phyloP scores from a whole-genome alignment of 2,888 invertebrate species.

The Luperina nickerlii region DNA sequence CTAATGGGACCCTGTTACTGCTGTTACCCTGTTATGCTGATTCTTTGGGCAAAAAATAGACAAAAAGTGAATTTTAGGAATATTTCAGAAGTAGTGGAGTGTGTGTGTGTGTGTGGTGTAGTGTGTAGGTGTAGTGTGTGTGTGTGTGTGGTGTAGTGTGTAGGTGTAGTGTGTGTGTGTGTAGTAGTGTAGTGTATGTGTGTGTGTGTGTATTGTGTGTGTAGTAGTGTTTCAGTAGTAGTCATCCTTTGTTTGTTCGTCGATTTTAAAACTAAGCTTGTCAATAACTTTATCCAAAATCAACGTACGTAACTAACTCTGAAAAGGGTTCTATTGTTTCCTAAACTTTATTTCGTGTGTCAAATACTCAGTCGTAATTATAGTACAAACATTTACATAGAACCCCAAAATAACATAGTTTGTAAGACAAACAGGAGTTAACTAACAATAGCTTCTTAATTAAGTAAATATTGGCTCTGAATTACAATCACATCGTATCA shows the following conservation, averaged over 20 bases:
- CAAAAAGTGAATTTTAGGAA: not conserved
- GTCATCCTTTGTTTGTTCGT: not conserved
- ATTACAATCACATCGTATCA: constrained; percentile 48
- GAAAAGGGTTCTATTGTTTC: constrained; percentile 12
- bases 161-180: too few species aligned
- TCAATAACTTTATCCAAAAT: constrained; percentile 19
- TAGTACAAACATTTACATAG: constrained; percentile 17
- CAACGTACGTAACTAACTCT: constrained; percentile 1
- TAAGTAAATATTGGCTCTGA: constrained; percentile 48
- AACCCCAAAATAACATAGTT: constrained; percentile 43
- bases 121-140: too few species aligned
- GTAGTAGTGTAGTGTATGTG: too few species aligned
- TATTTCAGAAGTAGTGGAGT: too few species aligned
- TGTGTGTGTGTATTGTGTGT: too few species aligned
- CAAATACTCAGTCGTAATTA: constrained; percentile 23
- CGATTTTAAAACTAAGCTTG: constrained; percentile 1
- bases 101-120: too few species aligned
- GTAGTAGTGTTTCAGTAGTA: not conserved
- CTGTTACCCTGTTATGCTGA: not conserved
- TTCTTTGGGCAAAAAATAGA: too few species aligned
- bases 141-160: too few species aligned
- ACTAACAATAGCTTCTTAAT: constrained; percentile 46
- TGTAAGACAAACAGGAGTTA: constrained; percentile 26
- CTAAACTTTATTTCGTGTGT: constrained; percentile 18
- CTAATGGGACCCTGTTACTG: not conserved